Conservation (phyloP, 2,797 vertebrate genomes). For the Bradypodion ventrale region DNA sequence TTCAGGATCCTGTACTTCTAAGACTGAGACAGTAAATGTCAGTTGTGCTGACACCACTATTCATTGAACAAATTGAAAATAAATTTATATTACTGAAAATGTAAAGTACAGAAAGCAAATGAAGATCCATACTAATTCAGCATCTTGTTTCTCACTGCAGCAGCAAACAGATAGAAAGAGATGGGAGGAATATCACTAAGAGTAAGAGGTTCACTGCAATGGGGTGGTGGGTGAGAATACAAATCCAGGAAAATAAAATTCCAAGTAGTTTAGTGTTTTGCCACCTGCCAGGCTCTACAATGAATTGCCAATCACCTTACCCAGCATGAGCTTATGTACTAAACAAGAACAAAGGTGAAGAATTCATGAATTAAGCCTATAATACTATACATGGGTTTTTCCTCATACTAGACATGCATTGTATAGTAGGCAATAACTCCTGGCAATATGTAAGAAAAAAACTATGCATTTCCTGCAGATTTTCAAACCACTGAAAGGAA, state of each 20-base stretch:
- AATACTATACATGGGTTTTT: slow-evolving; percentile 13
- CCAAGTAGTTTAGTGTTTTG: slow-evolving; percentile 35
- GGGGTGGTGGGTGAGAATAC: slow-evolving; percentile 2
- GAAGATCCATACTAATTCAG: background rate
- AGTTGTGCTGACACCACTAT: background rate
- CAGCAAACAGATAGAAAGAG: no score
- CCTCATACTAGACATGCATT: slow-evolving; percentile 54
- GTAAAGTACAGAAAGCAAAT: background rate
- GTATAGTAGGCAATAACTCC: slow-evolving; percentile 64
- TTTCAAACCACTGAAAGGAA: slow-evolving; percentile 65
- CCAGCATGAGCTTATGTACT: slow-evolving; percentile 45
- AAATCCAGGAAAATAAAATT: slow-evolving; percentile 29
- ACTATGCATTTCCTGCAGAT: slow-evolving; percentile 60
- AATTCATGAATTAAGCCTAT: slow-evolving; percentile 40
- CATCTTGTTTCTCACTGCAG: background rate
- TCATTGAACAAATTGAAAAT: background rate
- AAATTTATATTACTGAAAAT: background rate
- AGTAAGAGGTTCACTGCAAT: slow-evolving; percentile 49
- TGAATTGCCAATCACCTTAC: slow-evolving; percentile 33
- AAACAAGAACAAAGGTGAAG: slow-evolving; percentile 7
- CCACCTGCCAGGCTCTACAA: slow-evolving; percentile 34
- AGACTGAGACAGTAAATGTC: background rate
- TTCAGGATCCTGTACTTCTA: background rate
- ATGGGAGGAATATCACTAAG: slow-evolving; percentile 40
- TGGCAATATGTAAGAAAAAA: slow-evolving; percentile 60